These are phyloP conservation scores for Dendroctonus valens DNA, from an alignment of 1,140 invertebrate genomes.

Conservation along the genomic window DNA sequence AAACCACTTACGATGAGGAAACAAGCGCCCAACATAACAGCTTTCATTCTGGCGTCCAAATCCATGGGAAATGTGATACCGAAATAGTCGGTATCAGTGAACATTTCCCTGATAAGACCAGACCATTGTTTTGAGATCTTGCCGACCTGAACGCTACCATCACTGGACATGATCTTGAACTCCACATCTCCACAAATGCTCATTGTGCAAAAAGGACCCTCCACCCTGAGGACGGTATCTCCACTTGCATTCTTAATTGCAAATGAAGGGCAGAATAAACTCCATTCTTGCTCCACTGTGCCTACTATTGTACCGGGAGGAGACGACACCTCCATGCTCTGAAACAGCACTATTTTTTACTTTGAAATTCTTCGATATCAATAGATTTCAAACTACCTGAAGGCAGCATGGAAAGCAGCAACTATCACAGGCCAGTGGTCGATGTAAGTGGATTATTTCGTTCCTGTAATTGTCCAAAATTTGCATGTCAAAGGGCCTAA, in stretches of 20 bases:
- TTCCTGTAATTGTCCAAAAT: constrained; percentile 75
- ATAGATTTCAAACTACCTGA: constrained; percentile 57
- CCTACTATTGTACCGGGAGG: constrained; percentile 74
- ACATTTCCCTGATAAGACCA: constrained; percentile 58
- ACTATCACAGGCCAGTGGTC: constrained; percentile 73
- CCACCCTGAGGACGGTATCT: constrained; percentile 75
- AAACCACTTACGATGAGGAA: constrained; percentile 49
- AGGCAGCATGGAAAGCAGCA: constrained; percentile 85
- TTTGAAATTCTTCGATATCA: not conserved
- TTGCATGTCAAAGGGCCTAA: constrained; percentile 82
- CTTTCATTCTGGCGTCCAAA: constrained; percentile 62
- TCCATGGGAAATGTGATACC: constrained; percentile 61
- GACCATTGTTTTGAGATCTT: constrained; percentile 62
- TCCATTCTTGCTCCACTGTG: constrained; percentile 83
- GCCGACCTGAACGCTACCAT: constrained; percentile 55
- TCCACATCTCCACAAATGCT: constrained; percentile 79
- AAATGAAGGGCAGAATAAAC: constrained; percentile 73
- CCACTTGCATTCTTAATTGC: constrained; percentile 75
- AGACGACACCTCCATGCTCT: constrained; percentile 68
- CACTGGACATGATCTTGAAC: constrained; percentile 60
- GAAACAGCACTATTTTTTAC: constrained; percentile 30
- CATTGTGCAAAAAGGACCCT: constrained; percentile 81
- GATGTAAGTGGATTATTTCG: constrained; percentile 75
- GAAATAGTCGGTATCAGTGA: constrained; percentile 64
- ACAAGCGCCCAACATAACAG: constrained; percentile 56